These are phyloP conservation scores for Peromyscus polionotus DNA, from an alignment of 2,113 vertebrate genomes.

Conservation along the genomic window DNA sequence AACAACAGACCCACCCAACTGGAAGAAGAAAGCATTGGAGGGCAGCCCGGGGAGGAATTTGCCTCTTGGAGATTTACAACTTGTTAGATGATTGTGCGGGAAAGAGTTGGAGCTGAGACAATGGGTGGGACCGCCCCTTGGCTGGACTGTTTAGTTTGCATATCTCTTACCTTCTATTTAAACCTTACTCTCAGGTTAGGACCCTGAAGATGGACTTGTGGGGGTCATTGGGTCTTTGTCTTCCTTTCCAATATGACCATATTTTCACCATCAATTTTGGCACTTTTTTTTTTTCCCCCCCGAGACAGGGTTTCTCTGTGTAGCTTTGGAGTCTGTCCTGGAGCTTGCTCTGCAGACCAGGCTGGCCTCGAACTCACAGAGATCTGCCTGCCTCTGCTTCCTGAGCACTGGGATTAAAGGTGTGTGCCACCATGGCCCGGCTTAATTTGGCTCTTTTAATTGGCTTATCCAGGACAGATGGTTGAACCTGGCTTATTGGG, in stretches of 20 bases:
- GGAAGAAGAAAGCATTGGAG: not conserved
- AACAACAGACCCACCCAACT: too few relatives aligned
- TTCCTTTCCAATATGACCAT: not conserved
- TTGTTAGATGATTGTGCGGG: not conserved
- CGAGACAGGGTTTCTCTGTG: too few relatives aligned
- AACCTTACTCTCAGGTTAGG: not conserved
- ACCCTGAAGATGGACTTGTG: not conserved
- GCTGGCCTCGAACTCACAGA: too few relatives aligned
- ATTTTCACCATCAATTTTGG: too few relatives aligned
- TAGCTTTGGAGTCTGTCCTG: too few relatives aligned
- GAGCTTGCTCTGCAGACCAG: too few relatives aligned
- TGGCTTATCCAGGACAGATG: not conserved
- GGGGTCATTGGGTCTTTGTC: not conserved
- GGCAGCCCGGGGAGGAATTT: too few relatives aligned
- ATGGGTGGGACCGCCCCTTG: not conserved
- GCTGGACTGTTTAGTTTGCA: too few relatives aligned
- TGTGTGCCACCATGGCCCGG: too few relatives aligned
- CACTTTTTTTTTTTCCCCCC: too few relatives aligned
- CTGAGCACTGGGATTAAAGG: too few relatives aligned
- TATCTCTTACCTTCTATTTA: not conserved
- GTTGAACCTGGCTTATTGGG: not conserved
- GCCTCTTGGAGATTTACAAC: not conserved
- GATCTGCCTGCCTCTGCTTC: too few relatives aligned
- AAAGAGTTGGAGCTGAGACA: not conserved
- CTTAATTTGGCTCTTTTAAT: not conserved